phyloP scores from a whole-genome alignment of 2,113 vertebrate species.

The cat (Felis catus) region DNA sequence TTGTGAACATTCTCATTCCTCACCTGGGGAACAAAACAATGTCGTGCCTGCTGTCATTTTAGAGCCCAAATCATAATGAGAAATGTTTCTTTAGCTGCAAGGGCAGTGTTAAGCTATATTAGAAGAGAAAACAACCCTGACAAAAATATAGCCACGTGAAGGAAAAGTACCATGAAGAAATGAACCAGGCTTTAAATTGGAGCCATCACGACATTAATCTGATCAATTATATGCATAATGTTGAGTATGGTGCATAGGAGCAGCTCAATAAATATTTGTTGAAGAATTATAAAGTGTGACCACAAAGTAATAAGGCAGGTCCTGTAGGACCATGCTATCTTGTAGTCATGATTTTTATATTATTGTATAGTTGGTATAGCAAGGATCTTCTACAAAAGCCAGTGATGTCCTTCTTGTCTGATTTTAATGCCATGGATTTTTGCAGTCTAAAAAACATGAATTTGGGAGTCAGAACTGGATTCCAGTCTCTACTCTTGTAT shows the following conservation, averaged over 20 bases:
- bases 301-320: background rate
- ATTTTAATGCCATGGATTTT: background rate
- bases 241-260: background rate
- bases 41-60: background rate
- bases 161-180: background rate
- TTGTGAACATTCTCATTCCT: background rate
- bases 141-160: background rate
- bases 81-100: background rate
- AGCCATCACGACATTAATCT: background rate
- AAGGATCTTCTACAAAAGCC: background rate
- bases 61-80: background rate
- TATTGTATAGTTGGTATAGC: background rate
- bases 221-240: background rate
- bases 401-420: background rate
- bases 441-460: background rate
- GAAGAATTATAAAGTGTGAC: background rate
- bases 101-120: slow-evolving; percentile 17
- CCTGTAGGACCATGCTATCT: background rate
- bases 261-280: background rate
- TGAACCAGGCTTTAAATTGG: background rate
- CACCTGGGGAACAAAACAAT: background rate
- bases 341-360: background rate
- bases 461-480: background rate
- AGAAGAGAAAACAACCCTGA: background rate
- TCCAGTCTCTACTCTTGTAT: background rate